Conservation (phyloP, 2,113 vertebrate species). For the Scolopax mira region DNA sequence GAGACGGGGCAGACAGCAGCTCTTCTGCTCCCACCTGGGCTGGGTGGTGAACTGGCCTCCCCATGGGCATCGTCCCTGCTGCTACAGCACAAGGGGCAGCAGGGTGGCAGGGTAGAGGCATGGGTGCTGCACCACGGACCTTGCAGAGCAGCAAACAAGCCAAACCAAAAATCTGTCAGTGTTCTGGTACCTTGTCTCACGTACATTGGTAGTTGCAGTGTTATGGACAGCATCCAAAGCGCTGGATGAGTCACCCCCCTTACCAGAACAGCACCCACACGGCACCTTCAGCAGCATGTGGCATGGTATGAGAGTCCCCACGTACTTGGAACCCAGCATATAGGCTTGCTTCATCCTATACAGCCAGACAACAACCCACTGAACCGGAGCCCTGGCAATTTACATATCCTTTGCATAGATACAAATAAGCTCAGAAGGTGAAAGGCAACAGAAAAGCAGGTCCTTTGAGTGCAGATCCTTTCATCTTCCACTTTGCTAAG, state of each 20-base stretch:
- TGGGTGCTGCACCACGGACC: fast-evolving
- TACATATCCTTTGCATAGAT: slow-evolving; percentile 14
- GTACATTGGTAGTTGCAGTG: fast-evolving
- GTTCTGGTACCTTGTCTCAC: not conserved
- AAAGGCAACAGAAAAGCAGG: slow-evolving; percentile 36
- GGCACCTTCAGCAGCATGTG: not conserved
- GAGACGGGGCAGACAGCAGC: fast-evolving
- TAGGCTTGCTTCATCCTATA: not conserved
- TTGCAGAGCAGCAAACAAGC: not conserved
- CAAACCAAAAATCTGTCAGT: not conserved
- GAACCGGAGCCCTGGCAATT: not conserved
- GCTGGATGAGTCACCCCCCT: not conserved
- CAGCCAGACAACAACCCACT: not conserved
- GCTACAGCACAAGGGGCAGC: fast-evolving
- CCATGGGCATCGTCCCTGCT: not conserved
- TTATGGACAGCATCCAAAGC: not conserved
- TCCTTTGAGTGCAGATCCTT: slow-evolving; percentile 48
- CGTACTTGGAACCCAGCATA: not conserved
- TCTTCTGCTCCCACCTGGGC: not conserved
- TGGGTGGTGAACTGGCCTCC: not conserved
- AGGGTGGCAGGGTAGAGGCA: not conserved
- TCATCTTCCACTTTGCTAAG: slow-evolving; percentile 37
- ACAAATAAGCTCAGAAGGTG: slow-evolving; percentile 48
- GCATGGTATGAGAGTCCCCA: not conserved
- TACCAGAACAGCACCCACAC: not conserved